Conservation (phyloP, 1,140 invertebrate species). For the Ctenoplectra terminalis region DNA sequence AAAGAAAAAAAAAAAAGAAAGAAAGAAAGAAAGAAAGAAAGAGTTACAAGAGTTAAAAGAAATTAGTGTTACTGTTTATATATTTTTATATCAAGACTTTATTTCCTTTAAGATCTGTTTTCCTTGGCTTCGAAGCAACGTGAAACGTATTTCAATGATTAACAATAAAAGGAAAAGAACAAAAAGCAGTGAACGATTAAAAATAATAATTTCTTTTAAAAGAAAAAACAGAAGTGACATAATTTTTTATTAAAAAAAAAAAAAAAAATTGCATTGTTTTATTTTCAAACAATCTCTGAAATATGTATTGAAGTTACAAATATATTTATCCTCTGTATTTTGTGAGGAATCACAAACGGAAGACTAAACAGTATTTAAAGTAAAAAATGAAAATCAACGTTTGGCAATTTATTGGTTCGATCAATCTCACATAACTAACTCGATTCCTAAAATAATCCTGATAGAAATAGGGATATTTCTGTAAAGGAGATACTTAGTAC, state of each 20-base stretch:
- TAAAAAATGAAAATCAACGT: not conserved
- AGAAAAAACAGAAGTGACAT: not conserved
- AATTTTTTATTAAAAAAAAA: not conserved
- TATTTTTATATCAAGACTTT: conserved; percentile 51
- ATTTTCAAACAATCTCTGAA: not conserved
- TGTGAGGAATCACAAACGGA: too few species aligned
- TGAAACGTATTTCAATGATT: conserved; percentile 4
- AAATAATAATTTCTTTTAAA: not conserved
- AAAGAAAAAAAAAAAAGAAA: too few species aligned
- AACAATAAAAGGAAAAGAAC: not conserved
- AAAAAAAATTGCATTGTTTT: not conserved
- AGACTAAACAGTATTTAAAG: conserved; percentile 7
- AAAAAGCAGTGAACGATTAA: not conserved
- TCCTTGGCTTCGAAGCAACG: not conserved
- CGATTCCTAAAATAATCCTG: conserved; percentile 23
- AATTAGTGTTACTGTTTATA: conserved; percentile 32
- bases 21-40: too few species aligned
- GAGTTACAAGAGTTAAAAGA: conserved; percentile 34
- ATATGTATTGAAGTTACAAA: not conserved
- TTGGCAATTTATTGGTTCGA: conserved; percentile 9
- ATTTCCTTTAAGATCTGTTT: conserved; percentile 32
- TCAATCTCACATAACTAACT: not conserved
- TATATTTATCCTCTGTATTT: too few species aligned
- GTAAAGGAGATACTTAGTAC: conserved; percentile 16
- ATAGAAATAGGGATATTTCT: conserved; percentile 4